These are phyloP conservation scores for Tribolium freemani DNA, from an alignment of 2,888 invertebrate genomes.

Conservation along the genomic window DNA sequence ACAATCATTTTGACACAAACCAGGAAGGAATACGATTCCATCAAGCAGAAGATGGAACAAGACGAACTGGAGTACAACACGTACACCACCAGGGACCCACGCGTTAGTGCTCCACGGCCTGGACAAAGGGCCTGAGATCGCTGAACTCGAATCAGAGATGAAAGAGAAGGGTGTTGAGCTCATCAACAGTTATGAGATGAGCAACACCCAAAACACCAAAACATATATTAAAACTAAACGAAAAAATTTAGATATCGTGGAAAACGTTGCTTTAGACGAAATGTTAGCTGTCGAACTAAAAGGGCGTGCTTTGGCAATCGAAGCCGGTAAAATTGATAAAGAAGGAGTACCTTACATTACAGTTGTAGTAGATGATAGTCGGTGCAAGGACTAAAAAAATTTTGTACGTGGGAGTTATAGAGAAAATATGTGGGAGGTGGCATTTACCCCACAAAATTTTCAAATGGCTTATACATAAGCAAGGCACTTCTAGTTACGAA, in stretches of 20 bases:
- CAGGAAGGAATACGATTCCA: neutral
- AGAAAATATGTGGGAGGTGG: neutral
- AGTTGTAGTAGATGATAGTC: slow-evolving; percentile 48
- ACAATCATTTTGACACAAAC: neutral
- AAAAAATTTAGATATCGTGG: slow-evolving; percentile 2
- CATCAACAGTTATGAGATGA: neutral
- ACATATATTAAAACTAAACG: too few relatives aligned
- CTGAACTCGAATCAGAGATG: neutral
- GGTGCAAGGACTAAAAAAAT: slow-evolving; percentile 40
- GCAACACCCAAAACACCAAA: neutral
- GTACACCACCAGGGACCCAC: slow-evolving; percentile 2
- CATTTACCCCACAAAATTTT: neutral
- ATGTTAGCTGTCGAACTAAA: too few relatives aligned
- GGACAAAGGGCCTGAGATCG: neutral
- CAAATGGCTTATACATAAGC: too few relatives aligned
- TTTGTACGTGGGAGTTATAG: slow-evolving; percentile 40
- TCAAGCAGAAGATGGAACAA: neutral
- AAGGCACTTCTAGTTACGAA: too few relatives aligned
- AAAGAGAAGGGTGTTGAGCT: neutral
- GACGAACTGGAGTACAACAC: neutral
- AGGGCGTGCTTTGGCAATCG: slow-evolving; percentile 1
- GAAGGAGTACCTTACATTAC: slow-evolving; percentile 45
- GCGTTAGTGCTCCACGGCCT: slow-evolving; percentile 20
- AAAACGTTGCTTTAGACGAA: slow-evolving; percentile 7
- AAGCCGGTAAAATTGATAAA: slow-evolving; percentile 41